A percentile compares a stretch with the other conserved stretches of the same genome.
Evolutionary conservation across 2,113 vertebrate species (phyloP).

Genomic region (Oxyura jamaicensis): DNA sequence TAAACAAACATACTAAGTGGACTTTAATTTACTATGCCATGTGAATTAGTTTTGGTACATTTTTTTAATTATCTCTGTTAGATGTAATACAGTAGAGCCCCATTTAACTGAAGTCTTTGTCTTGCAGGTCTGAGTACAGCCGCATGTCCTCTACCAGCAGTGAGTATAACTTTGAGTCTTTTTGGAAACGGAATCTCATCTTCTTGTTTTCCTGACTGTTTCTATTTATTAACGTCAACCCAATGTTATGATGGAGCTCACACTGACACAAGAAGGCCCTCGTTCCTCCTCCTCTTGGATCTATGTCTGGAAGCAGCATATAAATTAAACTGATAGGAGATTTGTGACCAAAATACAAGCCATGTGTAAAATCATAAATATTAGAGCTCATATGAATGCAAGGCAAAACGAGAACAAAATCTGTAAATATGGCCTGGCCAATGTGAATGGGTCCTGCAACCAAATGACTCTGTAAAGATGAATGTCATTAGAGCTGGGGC

Average conservation of each 20-base stretch:
- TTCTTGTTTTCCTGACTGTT: not conserved
- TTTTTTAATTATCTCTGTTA: not conserved
- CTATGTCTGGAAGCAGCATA: not conserved
- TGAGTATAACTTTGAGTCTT: conserved; percentile 81
- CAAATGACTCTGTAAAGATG: not conserved
- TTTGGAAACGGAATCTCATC: not conserved
- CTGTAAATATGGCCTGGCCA: not conserved
- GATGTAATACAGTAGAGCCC: not conserved
- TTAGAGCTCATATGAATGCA: not conserved
- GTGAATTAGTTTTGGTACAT: not conserved
- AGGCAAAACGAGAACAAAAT: not conserved
- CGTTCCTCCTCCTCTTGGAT: not conserved
- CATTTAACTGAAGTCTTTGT: conserved; percentile 66
- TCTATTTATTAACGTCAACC: not conserved
- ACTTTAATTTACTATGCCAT: not conserved
- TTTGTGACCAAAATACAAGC: not conserved
- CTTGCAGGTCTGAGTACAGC: conserved; percentile 94
- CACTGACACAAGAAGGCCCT: not conserved
- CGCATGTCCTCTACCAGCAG: conserved; percentile 91
- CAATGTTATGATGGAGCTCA: not conserved
- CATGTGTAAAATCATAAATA: not conserved
- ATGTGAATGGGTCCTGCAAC: not conserved
- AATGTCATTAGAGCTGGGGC: not conserved
- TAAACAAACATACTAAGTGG: not conserved
- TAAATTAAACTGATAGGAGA: not conserved